phyloP scores from a whole-genome alignment of 2,888 invertebrate genomes.

The Dione juno region DNA sequence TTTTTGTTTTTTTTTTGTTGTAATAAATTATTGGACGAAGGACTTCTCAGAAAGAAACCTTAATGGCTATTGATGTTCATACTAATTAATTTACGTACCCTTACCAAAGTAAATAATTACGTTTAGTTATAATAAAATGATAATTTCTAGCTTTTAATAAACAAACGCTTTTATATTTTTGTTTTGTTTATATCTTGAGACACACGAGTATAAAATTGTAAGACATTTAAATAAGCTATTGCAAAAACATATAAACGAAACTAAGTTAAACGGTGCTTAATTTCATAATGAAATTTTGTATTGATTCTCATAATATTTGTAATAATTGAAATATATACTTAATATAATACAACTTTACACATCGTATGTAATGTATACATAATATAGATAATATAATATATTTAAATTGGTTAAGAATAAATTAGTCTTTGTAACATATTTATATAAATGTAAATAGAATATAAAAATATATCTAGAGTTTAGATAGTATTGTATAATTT shows the following conservation, averaged over 20 bases:
- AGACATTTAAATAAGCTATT: not conserved
- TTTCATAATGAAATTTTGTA: not conserved
- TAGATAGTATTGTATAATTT: not conserved
- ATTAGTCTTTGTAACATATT: too few relatives aligned
- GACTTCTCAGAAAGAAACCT: not conserved
- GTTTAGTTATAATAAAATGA: not conserved
- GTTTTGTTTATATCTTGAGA: not conserved
- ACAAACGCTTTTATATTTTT: too few relatives aligned
- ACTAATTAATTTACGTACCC: not conserved
- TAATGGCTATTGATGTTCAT: not conserved
- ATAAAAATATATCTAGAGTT: not conserved
- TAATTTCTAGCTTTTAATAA: not conserved
- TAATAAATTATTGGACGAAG: not conserved
- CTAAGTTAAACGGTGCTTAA: not conserved
- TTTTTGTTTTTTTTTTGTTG: not conserved
- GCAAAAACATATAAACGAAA: not conserved
- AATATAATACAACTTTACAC: not conserved
- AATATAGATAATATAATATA: too few relatives aligned
- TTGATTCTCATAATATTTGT: not conserved
- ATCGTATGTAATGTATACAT: too few relatives aligned
- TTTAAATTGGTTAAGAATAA: too few relatives aligned
- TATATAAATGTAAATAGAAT: slow-evolving; percentile 1
- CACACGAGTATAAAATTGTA: not conserved
- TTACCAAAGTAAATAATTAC: not conserved
- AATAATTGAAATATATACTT: not conserved